These are phyloP conservation scores for Ophiothrix spiculata DNA, from an alignment of 35 echinoderm and acorn worm species.

Conservation along the genomic window DNA sequence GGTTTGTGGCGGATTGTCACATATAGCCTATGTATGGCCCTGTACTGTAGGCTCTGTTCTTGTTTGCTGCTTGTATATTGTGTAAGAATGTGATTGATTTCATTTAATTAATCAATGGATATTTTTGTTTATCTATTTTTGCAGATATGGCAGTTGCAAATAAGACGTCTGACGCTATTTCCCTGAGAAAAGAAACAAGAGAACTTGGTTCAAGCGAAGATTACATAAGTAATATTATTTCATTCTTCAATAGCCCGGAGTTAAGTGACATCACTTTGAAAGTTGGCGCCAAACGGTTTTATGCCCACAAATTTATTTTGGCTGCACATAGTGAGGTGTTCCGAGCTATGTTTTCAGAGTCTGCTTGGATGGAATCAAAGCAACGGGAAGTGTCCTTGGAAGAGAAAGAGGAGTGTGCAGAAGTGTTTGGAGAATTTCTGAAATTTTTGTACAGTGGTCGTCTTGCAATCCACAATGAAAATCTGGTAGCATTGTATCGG, in stretches of 20 bases:
- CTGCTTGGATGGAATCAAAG: constrained; percentile 24
- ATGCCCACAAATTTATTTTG: constrained; percentile 23
- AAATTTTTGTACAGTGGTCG: constrained; percentile 28
- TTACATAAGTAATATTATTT: neutral
- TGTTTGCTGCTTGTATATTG: too few species aligned
- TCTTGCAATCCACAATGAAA: constrained; percentile 14
- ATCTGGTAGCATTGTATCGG: constrained; percentile 21
- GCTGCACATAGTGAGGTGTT: constrained; percentile 33
- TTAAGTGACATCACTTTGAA: constrained; percentile 27
- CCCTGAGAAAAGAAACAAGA: neutral
- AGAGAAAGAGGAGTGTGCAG: neutral
- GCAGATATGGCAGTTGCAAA: neutral
- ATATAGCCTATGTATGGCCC: too few species aligned
- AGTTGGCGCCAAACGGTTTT: constrained; percentile 26
- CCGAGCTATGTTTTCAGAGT: constrained; percentile 23
- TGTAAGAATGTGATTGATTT: too few species aligned
- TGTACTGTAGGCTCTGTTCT: too few species aligned
- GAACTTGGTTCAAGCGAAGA: neutral
- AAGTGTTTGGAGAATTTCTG: constrained; percentile 25
- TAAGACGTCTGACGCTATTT: neutral
- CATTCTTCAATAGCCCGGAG: constrained; percentile 33
- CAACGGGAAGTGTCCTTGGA: constrained; percentile 21
- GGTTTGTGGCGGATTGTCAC: too few species aligned
- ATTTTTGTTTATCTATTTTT: too few species aligned
- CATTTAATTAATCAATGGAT: too few species aligned